Base-by-base conservation (phyloP, 2,888 invertebrate genomes). In the Lacanobia wlatinum region DNA sequence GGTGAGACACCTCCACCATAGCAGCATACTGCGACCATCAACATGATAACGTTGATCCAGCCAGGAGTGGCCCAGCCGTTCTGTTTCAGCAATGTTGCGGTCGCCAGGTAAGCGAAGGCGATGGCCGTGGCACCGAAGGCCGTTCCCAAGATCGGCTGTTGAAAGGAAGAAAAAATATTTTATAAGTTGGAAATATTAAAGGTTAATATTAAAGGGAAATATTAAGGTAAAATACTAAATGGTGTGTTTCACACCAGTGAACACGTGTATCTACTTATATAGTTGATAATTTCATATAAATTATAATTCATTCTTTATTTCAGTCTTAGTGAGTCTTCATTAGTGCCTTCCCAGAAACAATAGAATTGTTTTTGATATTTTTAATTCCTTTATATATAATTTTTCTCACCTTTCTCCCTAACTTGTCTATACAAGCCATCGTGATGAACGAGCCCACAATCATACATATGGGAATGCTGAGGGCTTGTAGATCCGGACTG, bases 1-100 rank as follows among this genome's bases (percentile, higher is more conserved):
- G 91, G 87, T 1, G 89, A 84, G 0, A 92, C 81, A 0, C 90
- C 92, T 18, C 83, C 88, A 0, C 92, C 89, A 62, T 90, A 92
- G 56, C 84, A 87, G 21, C 83, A 84, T 52, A 91, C 83, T 0
- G 76, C 63, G 1, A 90, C 1, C 40, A 90, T 82, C 66, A 92
- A 87, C 34, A 85, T 80, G 1, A 81, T 4, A 0, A 90, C 75
- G 1, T 90, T 87, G n/a, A 93, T 40, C 92, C 92, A 92, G 12
- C 82, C 78, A 1, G 92, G 88, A 1, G 82, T 80, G 8, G 38
- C 61, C 65, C 73, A 76, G 9, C 89, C 90, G 10, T 75, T 56
- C 5, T 73, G 50, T 53, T 86, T 89, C 8, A 90, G 55, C 48
- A 90, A 12, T 12, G 87, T 72, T 0, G 86, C 72, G 3, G 86